Base-by-base conservation (phyloP, 1,140 invertebrate genomes). In the Anoplolepis gracilipes region DNA sequence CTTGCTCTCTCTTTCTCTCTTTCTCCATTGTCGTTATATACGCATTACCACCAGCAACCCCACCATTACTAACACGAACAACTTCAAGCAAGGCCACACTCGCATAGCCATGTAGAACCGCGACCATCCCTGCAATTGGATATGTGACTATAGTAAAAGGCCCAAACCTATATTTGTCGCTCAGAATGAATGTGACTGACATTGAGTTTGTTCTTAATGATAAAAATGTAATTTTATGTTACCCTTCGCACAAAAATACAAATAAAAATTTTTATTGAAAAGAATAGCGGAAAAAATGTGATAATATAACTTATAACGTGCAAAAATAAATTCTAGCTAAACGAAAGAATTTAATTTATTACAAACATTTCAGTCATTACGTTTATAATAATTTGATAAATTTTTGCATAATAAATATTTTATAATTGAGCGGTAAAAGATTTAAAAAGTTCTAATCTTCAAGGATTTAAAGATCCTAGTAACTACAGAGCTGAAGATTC, bases 1-100 rank as follows among this genome's bases (percentile, higher is more conserved):
- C 22, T 64, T 13, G 28, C 46, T 36, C 6, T 78, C 61, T 55
- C 16, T 39, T 33, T 39, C 36, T n/a, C 25, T 70, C 42, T 76
- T 36, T 64, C 61, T 64, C 64, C 82, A 55, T 73, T 73, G 65
- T 84, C 85, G 16, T 42, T 79, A 59, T 78, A 84, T 76, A 78
- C 73, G 64, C 77, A 61, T 75, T 76, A 42, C 78, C 79, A 67
- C 57, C 79, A 89, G 70, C 67, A 59, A 85, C 65, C 49, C 42
- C 46, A 57, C 85, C 62, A 87, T 84, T 65, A 67, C 62, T 59
- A 28, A 81, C 75, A 39, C 70, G 22, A 39, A 59, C 62, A 28
- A 85, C 62, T 87, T 69, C 46, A 77, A n/a, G 22, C 85, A 81
- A 72, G 62, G 81, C 65, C 88, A 69, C 85, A 73, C 64, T 89